phyloP scores from a whole-genome alignment of 2,113 vertebrate genomes.

The Callipepla squamata region DNA sequence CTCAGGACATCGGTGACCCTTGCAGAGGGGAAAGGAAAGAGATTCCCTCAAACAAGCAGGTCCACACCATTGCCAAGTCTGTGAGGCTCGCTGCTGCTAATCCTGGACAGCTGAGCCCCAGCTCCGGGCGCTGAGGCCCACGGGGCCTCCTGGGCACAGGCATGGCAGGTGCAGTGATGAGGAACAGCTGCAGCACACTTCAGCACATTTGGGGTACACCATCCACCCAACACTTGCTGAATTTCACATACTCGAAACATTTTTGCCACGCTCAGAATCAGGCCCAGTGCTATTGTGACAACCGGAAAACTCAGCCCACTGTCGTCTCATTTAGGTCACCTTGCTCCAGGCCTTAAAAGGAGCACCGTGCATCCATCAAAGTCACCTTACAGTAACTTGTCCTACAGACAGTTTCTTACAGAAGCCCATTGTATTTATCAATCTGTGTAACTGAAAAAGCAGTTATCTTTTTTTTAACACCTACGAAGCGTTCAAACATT shows the following conservation, averaged over 20 bases:
- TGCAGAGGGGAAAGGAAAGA: neutral
- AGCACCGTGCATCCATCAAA: conserved; percentile 7
- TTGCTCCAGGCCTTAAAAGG: neutral
- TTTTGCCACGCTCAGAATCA: neutral
- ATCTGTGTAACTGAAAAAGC: conserved; percentile 41
- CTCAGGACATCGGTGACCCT: neutral
- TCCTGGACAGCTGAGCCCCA: neutral
- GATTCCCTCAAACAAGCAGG: neutral
- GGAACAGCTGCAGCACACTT: neutral
- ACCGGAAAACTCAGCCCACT: neutral
- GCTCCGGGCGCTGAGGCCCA: neutral
- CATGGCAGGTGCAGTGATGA: neutral
- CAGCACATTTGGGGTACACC: neutral
- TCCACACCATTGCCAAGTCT: neutral
- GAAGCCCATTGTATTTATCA: conserved; percentile 64
- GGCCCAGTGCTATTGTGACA: neutral
- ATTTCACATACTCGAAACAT: neutral
- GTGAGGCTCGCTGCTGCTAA: neutral
- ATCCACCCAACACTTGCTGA: neutral
- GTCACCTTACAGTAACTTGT: neutral
- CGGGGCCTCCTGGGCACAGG: neutral
- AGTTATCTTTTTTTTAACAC: conserved; percentile 62
- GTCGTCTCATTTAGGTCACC: conserved; percentile 14
- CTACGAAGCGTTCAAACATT: conserved; percentile 47
- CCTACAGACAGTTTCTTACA: conserved; percentile 15